Percentiles rank a stretch among this genome's conserved stretches.
These are phyloP conservation scores for Tyto alba DNA, from an alignment of 2,113 vertebrate species.

Conservation along the genomic window DNA sequence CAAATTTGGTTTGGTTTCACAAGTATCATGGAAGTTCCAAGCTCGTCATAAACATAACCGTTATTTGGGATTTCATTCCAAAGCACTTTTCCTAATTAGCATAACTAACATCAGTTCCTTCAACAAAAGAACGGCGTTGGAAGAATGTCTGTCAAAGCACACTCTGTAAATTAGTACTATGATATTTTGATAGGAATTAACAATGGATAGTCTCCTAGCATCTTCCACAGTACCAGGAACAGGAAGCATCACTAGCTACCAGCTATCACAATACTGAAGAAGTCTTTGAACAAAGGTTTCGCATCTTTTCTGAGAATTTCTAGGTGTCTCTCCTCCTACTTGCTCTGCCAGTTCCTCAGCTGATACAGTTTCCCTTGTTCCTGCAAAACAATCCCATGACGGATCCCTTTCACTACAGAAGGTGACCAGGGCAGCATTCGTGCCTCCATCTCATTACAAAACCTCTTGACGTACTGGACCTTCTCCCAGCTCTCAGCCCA, in stretches of 20 bases:
- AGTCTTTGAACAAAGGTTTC: neutral
- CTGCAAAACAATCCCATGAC: neutral
- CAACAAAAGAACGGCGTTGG: neutral
- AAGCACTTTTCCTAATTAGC: neutral
- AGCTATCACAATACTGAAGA: neutral
- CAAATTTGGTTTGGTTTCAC: neutral
- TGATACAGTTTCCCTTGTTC: neutral
- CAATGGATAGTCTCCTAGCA: neutral
- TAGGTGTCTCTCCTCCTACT: neutral
- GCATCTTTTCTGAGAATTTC: neutral
- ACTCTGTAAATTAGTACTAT: rapidly evolving
- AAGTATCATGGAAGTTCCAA: neutral
- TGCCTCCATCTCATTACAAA: neutral
- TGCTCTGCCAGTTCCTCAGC: neutral
- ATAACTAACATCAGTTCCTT: neutral
- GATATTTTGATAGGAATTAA: neutral
- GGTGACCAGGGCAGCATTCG: neutral
- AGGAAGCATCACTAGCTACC: neutral
- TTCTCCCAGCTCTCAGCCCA: neutral
- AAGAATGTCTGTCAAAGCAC: neutral
- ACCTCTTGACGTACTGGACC: neutral
- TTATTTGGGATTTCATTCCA: neutral
- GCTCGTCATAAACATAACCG: neutral
- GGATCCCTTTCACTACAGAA: neutral
- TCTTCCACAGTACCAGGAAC: neutral